These are phyloP conservation scores for Neomonachus schauinslandi DNA, from an alignment of 2,113 vertebrate species.

Conservation along the genomic window DNA sequence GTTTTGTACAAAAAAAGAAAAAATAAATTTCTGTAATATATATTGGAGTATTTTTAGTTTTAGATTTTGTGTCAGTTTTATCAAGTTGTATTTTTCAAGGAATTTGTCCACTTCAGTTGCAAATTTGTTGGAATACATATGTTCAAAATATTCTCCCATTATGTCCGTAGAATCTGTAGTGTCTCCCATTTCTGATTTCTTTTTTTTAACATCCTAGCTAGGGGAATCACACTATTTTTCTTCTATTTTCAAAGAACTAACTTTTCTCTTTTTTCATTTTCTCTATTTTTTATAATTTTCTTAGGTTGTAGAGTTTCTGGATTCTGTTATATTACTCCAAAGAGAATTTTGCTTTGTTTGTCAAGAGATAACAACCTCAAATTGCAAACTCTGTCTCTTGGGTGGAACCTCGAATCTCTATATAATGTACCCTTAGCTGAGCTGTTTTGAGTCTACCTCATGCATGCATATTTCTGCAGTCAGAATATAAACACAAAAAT, in stretches of 20 bases:
- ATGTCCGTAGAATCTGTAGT: not conserved
- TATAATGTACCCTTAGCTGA: not conserved
- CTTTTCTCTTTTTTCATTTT: not conserved
- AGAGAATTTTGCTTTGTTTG: not conserved
- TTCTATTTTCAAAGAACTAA: not conserved
- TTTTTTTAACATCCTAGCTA: not conserved
- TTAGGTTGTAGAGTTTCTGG: not conserved
- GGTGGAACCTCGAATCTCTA: not conserved
- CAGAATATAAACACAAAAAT: not conserved
- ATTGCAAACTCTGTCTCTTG: not conserved
- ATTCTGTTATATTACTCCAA: not conserved
- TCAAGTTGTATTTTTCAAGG: not conserved
- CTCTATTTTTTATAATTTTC: not conserved
- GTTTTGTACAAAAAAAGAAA: not conserved
- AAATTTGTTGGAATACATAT: not conserved
- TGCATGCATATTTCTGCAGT: not conserved
- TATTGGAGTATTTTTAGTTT: not conserved
- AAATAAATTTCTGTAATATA: not conserved
- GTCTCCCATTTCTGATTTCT: not conserved
- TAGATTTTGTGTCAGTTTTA: not conserved
- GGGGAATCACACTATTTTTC: not conserved
- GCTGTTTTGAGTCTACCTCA: not conserved
- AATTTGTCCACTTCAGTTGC: not conserved
- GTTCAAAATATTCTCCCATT: not conserved
- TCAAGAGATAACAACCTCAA: not conserved